Evolutionary conservation across 2,888 invertebrate species (phyloP), one percentile per base, ranked within the genome.

Genomic region (Drosophila gaucha): DNA sequence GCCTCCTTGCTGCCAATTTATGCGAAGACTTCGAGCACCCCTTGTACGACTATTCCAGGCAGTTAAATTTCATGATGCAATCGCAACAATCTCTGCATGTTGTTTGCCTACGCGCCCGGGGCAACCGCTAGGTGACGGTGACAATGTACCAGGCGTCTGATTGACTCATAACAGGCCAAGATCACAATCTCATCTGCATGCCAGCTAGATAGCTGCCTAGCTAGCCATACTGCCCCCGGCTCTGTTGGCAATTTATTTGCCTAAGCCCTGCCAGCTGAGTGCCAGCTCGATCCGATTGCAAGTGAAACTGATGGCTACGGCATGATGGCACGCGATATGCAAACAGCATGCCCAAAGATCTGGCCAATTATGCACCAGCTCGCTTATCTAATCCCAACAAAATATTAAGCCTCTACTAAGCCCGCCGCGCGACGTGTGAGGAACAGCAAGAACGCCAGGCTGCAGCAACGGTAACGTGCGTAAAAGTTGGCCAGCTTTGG

Each of bases 41-140:
- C 73, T 58, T 74, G 63, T 66, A 39, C 51, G 39, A 39, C 4
- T 22, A 46, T 55, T 46, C 65, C 46, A 49, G 44, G 78, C 82
- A 78, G 83, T 82, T 86, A 85, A 82, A 82, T 70, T 82, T 82
- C 82, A 82, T 78, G 88, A 82, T 87, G 73, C 85, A 87, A 82
- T 82, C 86, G 88, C 67, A 41, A 60, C 88, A 78, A 86, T 86
- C 87, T 86, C 68, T 59, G 69, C 74, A 20, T 75, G 74, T 65
- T 75, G 58, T 73, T 72, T 77, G 69, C 78, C 78, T 75, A 77
- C 78, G 74, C 78, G 78, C 74, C 68, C 26, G 51, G 30, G 73
- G 66, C 52, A 46, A 20, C 46, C 16, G 58, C 54, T 14, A 71
- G 82, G 86, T 83, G 86, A 86, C 70, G 86, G 86, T 83, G 82